A percentile compares a stretch with the other conserved stretches of the same genome.
Evolutionary conservation across 2,888 invertebrate species (phyloP).

Genomic region (Tetramorium bicarinatum): DNA sequence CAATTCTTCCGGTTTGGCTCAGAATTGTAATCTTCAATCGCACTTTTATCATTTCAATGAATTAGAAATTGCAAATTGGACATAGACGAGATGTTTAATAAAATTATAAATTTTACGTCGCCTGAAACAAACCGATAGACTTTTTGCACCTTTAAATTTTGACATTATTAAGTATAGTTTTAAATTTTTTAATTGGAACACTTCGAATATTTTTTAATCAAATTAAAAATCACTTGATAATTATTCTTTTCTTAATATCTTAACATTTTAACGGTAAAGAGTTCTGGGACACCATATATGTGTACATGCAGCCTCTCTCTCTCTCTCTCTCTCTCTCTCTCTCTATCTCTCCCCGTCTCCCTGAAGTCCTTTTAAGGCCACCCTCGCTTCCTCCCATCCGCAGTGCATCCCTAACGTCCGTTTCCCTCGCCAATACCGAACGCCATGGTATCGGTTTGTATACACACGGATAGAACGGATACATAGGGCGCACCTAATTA

Average conservation of each 20-base stretch:
- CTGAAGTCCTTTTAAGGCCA: slow-evolving; percentile 47
- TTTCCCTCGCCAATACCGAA: slow-evolving; percentile 70
- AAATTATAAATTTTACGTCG: not conserved
- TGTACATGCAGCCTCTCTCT: slow-evolving; percentile 7
- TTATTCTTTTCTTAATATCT: not conserved
- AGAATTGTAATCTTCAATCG: not conserved
- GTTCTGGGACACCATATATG: slow-evolving; percentile 35
- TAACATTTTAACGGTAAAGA: not conserved
- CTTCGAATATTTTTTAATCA: not conserved
- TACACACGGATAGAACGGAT: slow-evolving; percentile 64
- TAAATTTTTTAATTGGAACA: not conserved
- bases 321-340: slow-evolving; percentile 37
- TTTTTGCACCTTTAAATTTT: not conserved
- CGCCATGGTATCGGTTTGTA: slow-evolving; percentile 77
- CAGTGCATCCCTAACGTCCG: slow-evolving; percentile 57
- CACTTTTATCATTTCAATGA: not conserved
- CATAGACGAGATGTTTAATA: not conserved
- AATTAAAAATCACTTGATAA: not conserved
- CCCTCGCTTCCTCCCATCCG: slow-evolving; percentile 25
- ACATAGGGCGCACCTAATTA: slow-evolving; percentile 80
- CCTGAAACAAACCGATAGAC: not conserved
- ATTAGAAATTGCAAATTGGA: not conserved
- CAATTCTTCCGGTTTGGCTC: not conserved
- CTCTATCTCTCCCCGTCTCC: slow-evolving; percentile 21
- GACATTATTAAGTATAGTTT: not conserved